Evolutionary conservation across 2,888 invertebrate genomes (phyloP).

Genomic region (Notocelia uddmanniana): DNA sequence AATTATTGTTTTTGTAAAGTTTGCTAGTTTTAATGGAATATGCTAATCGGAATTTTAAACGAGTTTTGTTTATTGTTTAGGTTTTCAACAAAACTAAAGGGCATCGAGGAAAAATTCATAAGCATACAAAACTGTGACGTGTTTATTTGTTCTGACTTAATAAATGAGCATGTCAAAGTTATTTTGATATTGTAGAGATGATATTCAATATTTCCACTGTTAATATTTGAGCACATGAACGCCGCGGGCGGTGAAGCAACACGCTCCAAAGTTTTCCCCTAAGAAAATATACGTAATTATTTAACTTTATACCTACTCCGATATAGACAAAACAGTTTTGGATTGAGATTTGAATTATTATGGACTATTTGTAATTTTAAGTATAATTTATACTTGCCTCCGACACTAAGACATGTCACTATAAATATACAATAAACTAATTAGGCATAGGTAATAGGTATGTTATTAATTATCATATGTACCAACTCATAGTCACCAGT

Average conservation of each 20-base stretch:
- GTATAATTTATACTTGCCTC: too few relatives aligned
- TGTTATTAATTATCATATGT: too few relatives aligned
- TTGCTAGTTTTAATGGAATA: conserved; percentile 37
- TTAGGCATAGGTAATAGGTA: too few relatives aligned
- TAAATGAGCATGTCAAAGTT: conserved; percentile 31
- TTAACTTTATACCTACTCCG: conserved; percentile 52
- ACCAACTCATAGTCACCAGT: not conserved
- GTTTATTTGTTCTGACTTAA: conserved; percentile 17
- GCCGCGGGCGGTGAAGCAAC: conserved; percentile 60
- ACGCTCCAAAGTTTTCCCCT: conserved; percentile 66
- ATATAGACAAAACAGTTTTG: conserved; percentile 23
- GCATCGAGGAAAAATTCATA: not conserved
- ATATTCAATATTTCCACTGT: conserved; percentile 67
- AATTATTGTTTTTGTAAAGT: conserved; percentile 44
- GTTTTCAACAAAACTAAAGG: not conserved
- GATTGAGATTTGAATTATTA: conserved; percentile 13
- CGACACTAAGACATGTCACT: too few relatives aligned
- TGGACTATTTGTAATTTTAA: not conserved
- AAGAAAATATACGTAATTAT: conserved; percentile 69
- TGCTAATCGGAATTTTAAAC: conserved; percentile 27
- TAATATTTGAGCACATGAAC: conserved; percentile 60
- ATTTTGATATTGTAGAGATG: conserved; percentile 47
- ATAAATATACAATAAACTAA: not conserved
- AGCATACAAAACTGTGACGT: not conserved
- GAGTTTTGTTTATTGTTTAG: conserved; percentile 19